Percentiles rank a stretch among this genome's conserved stretches.
phyloP scores from a whole-genome alignment of 2,888 invertebrate species.

The Hirtodrosophila cameraria region DNA sequence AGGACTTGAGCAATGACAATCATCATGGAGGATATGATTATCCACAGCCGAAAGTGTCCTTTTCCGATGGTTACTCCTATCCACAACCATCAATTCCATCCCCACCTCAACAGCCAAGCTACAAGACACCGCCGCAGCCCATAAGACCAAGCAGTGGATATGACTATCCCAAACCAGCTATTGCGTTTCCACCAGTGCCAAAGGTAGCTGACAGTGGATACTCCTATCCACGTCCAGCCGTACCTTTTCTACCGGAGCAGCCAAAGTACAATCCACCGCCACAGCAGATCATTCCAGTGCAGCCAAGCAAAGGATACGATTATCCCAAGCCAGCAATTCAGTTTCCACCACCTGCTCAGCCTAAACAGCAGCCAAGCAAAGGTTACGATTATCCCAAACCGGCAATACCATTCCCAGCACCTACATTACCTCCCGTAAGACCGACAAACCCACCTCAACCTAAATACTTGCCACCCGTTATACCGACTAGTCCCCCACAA shows the following conservation, averaged over 20 bases:
- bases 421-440: constrained; percentile 7
- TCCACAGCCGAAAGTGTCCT: constrained; percentile 63
- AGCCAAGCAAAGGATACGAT: constrained; percentile 56
- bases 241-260: constrained; percentile 56
- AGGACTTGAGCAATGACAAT: constrained; percentile 30
- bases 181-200: constrained; percentile 48
- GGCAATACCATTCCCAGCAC: constrained; percentile 39
- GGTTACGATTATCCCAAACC: constrained; percentile 57
- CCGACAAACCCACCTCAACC: constrained; percentile 23
- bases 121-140: constrained; percentile 13
- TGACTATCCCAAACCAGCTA: constrained; percentile 52
- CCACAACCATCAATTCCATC: constrained; percentile 68
- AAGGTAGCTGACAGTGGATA: constrained; percentile 59
- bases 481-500: constrained; percentile 51
- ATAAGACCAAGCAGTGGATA: constrained; percentile 44
- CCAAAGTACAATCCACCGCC: constrained; percentile 38
- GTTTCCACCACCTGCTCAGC: constrained; percentile 45
- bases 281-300: constrained; percentile 52
- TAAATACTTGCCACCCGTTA: constrained; percentile 54
- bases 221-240: constrained; percentile 63
- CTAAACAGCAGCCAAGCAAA: constrained; percentile 27
- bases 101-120: constrained; percentile 23
- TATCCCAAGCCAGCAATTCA: constrained; percentile 64
- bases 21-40: constrained; percentile 64
- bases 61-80: constrained; percentile 71